Evolutionary conservation across 2,113 vertebrate species (phyloP).

Genomic region (Dermatemys mawii): DNA sequence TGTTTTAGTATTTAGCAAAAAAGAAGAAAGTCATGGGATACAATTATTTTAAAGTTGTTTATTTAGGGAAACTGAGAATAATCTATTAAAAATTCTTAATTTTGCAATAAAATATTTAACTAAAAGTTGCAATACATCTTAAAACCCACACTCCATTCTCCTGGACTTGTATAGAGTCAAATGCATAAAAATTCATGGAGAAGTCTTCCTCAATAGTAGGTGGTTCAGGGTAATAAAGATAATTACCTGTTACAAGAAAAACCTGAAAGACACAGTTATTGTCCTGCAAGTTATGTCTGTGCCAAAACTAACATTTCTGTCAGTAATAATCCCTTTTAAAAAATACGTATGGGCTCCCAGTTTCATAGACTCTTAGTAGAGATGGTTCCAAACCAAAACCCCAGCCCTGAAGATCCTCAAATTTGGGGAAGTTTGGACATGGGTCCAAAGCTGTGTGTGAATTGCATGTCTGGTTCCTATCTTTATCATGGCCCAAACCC

Average conservation of each 20-base stretch:
- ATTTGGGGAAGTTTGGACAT: not conserved
- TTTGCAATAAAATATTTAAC: not conserved
- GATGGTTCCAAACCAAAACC: not conserved
- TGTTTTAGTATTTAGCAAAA: not conserved
- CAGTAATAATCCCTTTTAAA: not conserved
- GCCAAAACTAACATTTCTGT: not conserved
- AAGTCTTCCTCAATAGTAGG: not conserved
- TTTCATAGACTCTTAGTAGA: not conserved
- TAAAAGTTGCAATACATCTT: not conserved
- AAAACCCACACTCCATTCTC: not conserved
- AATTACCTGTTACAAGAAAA: not conserved
- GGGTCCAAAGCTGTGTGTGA: not conserved
- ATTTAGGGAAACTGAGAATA: not conserved
- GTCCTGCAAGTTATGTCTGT: not conserved
- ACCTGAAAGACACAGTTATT: not conserved
- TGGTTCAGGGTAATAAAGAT: not conserved
- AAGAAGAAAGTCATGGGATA: not conserved
- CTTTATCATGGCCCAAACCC: not conserved
- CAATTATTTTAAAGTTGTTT: not conserved
- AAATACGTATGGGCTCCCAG: not conserved
- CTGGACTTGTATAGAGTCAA: not conserved
- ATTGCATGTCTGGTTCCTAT: not conserved
- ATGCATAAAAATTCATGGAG: not conserved
- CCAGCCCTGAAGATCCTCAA: not conserved
- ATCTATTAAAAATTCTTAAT: not conserved